These are phyloP conservation scores for Ditylenchus weischeri DNA, from an alignment of 2,888 invertebrate species.

Conservation along the genomic window DNA sequence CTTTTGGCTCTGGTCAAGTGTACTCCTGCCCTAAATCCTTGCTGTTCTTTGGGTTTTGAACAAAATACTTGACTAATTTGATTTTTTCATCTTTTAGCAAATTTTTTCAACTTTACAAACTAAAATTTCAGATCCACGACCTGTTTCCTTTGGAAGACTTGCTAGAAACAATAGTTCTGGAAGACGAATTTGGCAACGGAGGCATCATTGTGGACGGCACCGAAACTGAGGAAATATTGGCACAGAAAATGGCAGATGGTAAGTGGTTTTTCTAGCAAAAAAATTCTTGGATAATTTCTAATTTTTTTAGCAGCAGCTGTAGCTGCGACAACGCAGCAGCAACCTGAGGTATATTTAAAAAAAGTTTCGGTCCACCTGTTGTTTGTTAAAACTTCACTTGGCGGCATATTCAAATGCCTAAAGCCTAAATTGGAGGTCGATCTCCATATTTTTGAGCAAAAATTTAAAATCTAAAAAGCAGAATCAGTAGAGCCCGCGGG, in stretches of 20 bases:
- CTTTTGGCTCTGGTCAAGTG: too few relatives aligned
- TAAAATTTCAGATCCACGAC: constrained; percentile 40
- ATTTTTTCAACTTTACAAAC: not conserved
- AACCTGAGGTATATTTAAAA: not conserved
- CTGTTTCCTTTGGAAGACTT: constrained; percentile 44
- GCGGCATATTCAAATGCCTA: too few relatives aligned
- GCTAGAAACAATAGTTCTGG: constrained; percentile 33
- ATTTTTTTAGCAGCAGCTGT: not conserved
- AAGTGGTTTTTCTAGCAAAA: not conserved
- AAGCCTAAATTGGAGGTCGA: too few relatives aligned
- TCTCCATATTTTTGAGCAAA: too few relatives aligned
- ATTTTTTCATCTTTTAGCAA: not conserved
- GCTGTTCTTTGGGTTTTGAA: too few relatives aligned
- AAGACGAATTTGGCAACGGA: constrained; percentile 21
- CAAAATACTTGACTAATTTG: too few relatives aligned
- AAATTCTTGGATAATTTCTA: too few relatives aligned
- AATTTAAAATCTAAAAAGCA: too few relatives aligned
- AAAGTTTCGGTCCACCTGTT: too few relatives aligned
- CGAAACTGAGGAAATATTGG: not conserved
- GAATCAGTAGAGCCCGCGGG: too few relatives aligned
- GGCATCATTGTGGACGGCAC: not conserved
- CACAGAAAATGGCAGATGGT: not conserved
- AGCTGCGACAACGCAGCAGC: constrained; percentile 3
- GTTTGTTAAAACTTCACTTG: too few relatives aligned
- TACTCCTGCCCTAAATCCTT: too few relatives aligned